A percentile compares a stretch with the other conserved stretches of the same genome.
Evolutionary conservation across 1,140 invertebrate species (phyloP).

Genomic region (Conus betulinus): DNA sequence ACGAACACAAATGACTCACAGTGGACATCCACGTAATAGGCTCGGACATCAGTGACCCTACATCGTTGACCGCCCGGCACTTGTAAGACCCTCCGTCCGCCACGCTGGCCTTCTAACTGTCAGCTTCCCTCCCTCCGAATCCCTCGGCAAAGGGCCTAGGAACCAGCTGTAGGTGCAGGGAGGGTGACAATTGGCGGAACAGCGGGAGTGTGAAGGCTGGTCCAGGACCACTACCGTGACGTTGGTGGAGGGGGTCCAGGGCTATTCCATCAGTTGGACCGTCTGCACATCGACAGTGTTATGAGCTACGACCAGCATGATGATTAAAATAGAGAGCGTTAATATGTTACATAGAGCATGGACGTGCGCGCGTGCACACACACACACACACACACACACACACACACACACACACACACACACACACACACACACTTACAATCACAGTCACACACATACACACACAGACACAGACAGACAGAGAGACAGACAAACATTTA

Average conservation of each 20-base stretch:
- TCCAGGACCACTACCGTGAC: neutral
- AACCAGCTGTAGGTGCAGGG: slow-evolving; percentile 29
- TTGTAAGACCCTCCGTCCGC: slow-evolving; percentile 32
- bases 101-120: neutral
- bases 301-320: too few species aligned
- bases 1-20: slow-evolving; percentile 26
- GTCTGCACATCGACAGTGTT: slow-evolving; percentile 1
- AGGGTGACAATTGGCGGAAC: slow-evolving; percentile 40
- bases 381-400: neutral
- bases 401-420: slow-evolving; percentile 12
- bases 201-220: slow-evolving; percentile 22
- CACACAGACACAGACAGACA: slow-evolving; percentile 10
- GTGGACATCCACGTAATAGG: slow-evolving; percentile 17
- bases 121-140: slow-evolving; percentile 34
- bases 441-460: slow-evolving; percentile 4
- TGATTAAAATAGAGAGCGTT: too few species aligned
- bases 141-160: neutral
- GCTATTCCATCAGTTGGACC: slow-evolving; percentile 29
- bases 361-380: neutral
- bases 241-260: slow-evolving; percentile 28
- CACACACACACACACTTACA: slow-evolving; percentile 6
- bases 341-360: neutral
- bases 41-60: slow-evolving; percentile 24
- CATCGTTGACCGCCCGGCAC: slow-evolving; percentile 24
- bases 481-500: too few species aligned